phyloP scores from a whole-genome alignment of 2,888 invertebrate genomes.

The Drosophila picticornis region DNA sequence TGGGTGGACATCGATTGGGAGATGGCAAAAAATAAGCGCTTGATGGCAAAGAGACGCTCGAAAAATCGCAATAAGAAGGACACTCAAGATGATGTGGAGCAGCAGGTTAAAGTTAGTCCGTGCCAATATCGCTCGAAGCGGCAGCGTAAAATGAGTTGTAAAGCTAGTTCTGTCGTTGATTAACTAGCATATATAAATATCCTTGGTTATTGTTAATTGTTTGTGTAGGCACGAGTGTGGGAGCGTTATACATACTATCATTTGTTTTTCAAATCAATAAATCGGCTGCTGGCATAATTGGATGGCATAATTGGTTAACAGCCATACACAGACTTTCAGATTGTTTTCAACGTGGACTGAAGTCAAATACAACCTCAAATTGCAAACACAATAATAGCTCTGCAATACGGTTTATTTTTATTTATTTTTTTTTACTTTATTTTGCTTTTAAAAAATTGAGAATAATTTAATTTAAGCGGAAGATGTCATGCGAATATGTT shows the following conservation, averaged over 20 bases:
- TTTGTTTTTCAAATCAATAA: constrained; percentile 41
- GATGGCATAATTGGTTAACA: constrained; percentile 9
- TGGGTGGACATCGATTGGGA: constrained; percentile 50
- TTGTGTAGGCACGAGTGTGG: constrained; percentile 11
- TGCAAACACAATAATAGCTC: not conserved
- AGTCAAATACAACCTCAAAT: not conserved
- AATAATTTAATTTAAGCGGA: not conserved
- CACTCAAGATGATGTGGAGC: not conserved
- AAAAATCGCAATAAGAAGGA: constrained; percentile 2
- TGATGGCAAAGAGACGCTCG: not conserved
- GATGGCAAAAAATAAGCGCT: not conserved
- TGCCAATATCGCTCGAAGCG: not conserved
- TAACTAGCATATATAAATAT: constrained; percentile 26
- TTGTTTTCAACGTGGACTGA: not conserved
- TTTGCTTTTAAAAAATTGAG: not conserved
- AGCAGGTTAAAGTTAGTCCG: not conserved
- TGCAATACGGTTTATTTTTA: not conserved
- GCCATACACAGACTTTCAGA: not conserved
- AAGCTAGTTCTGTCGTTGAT: constrained; percentile 25
- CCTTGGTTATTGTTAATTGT: constrained; percentile 12
- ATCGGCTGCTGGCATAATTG: constrained; percentile 37
- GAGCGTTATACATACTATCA: not conserved
- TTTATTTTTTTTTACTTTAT: not conserved
- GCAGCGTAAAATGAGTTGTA: not conserved
- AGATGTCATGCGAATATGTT: not conserved